Percentiles rank a stretch among this genome's conserved stretches.
Conservation (phyloP, 2,113 vertebrate genomes). For the Rhabdomys dilectus region DNA sequence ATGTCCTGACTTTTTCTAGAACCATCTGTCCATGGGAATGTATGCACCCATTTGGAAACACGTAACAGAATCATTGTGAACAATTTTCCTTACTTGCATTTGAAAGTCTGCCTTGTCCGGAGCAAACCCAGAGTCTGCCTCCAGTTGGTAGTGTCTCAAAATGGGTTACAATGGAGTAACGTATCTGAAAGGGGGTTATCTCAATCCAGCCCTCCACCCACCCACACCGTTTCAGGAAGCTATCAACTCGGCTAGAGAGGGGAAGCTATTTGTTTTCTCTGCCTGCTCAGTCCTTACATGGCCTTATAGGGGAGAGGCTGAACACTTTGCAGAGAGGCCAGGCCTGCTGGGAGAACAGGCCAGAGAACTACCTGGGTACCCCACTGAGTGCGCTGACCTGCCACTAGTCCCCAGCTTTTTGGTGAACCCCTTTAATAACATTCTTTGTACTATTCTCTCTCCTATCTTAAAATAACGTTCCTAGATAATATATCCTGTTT, state of each 20-base stretch:
- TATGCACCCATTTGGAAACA: not conserved
- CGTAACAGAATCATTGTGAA: not conserved
- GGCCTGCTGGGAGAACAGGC: not conserved
- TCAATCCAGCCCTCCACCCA: not conserved
- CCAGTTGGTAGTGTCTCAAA: not conserved
- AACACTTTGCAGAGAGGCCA: not conserved
- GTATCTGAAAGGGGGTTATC: not conserved
- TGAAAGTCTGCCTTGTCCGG: not conserved
- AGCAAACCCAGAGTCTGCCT: not conserved
- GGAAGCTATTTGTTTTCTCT: not conserved
- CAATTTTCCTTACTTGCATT: not conserved
- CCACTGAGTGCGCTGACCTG: accelerated
- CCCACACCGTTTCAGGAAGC: not conserved
- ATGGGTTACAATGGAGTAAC: not conserved
- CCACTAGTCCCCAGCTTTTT: not conserved
- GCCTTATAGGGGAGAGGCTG: constrained; percentile 41
- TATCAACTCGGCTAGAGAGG: not conserved
- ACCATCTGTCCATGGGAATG: not conserved
- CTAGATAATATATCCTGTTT: not conserved
- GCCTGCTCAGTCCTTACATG: constrained; percentile 3
- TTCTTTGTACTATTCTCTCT: not conserved
- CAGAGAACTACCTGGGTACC: not conserved
- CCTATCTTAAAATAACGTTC: not conserved
- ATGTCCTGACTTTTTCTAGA: constrained; percentile 33
- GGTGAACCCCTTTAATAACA: too few relatives aligned